Conservation (phyloP, 1,140 invertebrate species). For the Leucophenga varia region DNA sequence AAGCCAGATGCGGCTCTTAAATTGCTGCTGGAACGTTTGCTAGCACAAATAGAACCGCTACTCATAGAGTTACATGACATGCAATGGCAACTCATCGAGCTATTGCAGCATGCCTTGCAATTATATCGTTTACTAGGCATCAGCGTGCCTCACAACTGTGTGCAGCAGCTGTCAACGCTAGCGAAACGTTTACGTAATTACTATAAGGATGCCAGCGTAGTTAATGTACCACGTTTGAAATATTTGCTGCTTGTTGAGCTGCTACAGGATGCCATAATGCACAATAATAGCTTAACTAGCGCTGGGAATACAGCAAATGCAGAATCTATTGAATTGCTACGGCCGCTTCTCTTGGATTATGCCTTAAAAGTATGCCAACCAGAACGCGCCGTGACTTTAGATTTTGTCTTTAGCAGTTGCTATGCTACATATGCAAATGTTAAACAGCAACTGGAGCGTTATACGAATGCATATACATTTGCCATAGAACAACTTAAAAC, state of each 20-base stretch:
- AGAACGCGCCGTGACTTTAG: conserved; percentile 2
- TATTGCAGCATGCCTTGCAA: conserved; percentile 9
- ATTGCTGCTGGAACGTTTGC: conserved; percentile 16
- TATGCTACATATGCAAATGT: background rate
- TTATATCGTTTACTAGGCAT: conserved; percentile 4
- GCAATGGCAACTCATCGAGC: conserved; percentile 28
- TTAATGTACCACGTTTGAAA: conserved; percentile 25
- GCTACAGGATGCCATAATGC: conserved; percentile 12
- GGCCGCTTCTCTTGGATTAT: conserved; percentile 20
- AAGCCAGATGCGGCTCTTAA: conserved; percentile 6
- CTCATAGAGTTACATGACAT: background rate
- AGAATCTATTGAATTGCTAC: conserved; percentile 1
- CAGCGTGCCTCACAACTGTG: background rate
- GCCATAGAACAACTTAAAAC: conserved; percentile 17
- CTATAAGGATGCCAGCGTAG: background rate
- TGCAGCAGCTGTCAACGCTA: conserved; percentile 2
- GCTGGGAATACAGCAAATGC: background rate
- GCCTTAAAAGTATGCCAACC: conserved; percentile 12
- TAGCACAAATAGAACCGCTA: conserved; percentile 4
- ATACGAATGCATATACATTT: conserved; percentile 2
- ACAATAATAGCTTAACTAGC: conserved; percentile 3
- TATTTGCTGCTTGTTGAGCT: conserved; percentile 24
- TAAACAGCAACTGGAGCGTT: conserved; percentile 5
- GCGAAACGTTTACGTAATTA: conserved; percentile 1
- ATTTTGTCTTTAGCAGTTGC: background rate